Evolutionary conservation across 2,797 vertebrate species (phyloP).

Genomic region (Helicolenus hilgendorfi): DNA sequence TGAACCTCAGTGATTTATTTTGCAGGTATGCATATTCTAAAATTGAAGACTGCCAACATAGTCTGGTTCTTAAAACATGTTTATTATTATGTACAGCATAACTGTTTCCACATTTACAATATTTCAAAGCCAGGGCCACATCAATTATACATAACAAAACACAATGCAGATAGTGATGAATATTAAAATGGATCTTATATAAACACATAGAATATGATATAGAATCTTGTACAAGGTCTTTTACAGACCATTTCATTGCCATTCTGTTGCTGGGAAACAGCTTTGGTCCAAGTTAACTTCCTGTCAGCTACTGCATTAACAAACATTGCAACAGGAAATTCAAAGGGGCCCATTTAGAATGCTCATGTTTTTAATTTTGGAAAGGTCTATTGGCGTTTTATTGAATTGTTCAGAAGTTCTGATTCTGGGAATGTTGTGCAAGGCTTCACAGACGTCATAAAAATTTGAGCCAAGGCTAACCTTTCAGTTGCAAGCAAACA

Average conservation of each 20-base stretch:
- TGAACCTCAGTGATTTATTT: slow-evolving; percentile 14
- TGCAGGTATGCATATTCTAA: slow-evolving; percentile 5
- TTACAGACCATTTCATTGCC: not conserved
- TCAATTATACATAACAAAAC: slow-evolving; percentile 8
- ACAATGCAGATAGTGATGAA: slow-evolving; percentile 6
- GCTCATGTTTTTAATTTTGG: too few relatives aligned
- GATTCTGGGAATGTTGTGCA: slow-evolving; percentile 61
- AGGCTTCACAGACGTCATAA: slow-evolving; percentile 39
- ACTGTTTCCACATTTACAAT: slow-evolving; percentile 17
- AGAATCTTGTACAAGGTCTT: not conserved
- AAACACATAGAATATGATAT: not conserved
- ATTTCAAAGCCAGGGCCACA: slow-evolving; percentile 6
- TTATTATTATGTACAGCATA: slow-evolving; percentile 51
- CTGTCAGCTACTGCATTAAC: too few relatives aligned
- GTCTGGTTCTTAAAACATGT: slow-evolving; percentile 35
- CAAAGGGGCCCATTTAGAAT: too few relatives aligned
- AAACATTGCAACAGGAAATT: too few relatives aligned
- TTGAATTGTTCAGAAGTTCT: slow-evolving; percentile 16
- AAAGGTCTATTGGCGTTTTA: not conserved
- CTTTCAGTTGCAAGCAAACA: slow-evolving; percentile 51
- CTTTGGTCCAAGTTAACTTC: too few relatives aligned
- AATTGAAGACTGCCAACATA: slow-evolving; percentile 32
- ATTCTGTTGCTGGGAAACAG: too few relatives aligned
- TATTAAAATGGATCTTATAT: not conserved
- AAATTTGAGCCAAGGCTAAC: slow-evolving; percentile 44